Conservation (phyloP, 2,113 vertebrate species). For the Pelmatolapia mariae region DNA sequence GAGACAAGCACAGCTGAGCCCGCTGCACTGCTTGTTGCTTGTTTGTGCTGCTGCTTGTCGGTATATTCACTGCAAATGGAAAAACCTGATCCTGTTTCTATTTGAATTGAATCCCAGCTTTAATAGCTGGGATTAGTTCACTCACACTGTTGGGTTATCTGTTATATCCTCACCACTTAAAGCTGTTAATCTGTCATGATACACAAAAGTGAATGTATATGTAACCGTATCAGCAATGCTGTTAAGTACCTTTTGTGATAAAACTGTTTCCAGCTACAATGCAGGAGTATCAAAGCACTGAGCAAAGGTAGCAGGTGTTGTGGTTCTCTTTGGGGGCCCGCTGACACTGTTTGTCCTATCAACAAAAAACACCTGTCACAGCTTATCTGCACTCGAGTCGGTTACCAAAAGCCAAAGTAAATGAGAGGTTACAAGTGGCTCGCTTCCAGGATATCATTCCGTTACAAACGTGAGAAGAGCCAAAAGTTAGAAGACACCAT, state of each 20-base stretch:
- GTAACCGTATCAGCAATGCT: background rate
- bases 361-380: slow-evolving; percentile 45
- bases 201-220: background rate
- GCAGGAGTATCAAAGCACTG: background rate
- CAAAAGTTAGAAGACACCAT: slow-evolving; percentile 22
- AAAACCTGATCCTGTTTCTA: background rate
- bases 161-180: background rate
- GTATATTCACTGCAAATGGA: background rate
- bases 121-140: background rate
- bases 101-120: background rate
- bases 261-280: background rate
- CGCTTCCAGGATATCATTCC: background rate
- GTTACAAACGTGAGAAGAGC: background rate
- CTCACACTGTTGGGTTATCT: background rate
- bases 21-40: background rate
- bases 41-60: background rate
- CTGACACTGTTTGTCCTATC: slow-evolving; percentile 8
- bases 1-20: slow-evolving; percentile 9
- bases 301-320: slow-evolving; percentile 29
- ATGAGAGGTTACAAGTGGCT: background rate
- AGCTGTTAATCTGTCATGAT: background rate
- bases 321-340: background rate
- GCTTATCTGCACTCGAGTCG: background rate
- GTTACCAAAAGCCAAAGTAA: background rate
- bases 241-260: background rate